Conservation (phyloP, 2,113 vertebrate species). For the Nannospalax galili region DNA sequence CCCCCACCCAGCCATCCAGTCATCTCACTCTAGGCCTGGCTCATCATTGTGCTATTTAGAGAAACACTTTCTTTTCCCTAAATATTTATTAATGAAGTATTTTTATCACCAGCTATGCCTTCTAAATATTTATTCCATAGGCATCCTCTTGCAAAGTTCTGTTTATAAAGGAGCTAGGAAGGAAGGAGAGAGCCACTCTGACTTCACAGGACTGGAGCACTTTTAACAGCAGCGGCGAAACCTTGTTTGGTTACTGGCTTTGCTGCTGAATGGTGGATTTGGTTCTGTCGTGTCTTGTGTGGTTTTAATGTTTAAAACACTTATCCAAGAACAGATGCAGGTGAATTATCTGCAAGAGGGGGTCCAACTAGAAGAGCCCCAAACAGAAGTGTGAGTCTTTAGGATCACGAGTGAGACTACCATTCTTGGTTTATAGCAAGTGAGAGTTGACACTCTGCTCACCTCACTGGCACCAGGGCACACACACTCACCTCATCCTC, state of each 20-base stretch:
- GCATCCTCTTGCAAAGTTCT: neutral
- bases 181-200: neutral
- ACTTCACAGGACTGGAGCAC: neutral
- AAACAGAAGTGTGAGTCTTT: neutral
- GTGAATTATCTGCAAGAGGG: neutral
- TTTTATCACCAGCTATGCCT: constrained; percentile 7
- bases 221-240: neutral
- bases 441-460: fast-evolving
- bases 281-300: fast-evolving
- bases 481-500: too few relatives aligned
- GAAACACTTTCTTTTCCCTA: constrained; percentile 46
- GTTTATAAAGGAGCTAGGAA: neutral
- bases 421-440: neutral
- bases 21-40: neutral
- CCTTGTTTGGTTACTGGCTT: neutral
- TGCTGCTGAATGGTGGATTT: neutral
- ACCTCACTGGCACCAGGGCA: fast-evolving
- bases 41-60: constrained; percentile 7
- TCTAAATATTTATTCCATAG: constrained; percentile 57
- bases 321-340: neutral
- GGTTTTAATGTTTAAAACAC: neutral
- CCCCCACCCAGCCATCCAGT: fast-evolving
- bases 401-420: neutral
- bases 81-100: constrained; percentile 67
- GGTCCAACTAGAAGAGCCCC: neutral